phyloP scores from a whole-genome alignment of 2,113 vertebrate genomes.

The Ariopsis seemanni region DNA sequence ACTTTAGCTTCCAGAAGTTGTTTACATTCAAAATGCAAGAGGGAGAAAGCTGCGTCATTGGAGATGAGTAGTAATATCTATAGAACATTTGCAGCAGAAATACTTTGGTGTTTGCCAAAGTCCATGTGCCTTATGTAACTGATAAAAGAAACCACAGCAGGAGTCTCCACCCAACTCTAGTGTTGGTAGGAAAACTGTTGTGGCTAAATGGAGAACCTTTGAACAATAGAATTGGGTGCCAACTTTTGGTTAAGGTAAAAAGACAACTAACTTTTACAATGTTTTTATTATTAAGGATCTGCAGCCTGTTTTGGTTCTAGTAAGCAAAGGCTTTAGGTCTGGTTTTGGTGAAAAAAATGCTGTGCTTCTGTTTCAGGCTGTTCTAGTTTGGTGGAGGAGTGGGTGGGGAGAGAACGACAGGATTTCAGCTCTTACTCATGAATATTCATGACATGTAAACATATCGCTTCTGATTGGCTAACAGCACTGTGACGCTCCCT shows the following conservation, averaged over 20 bases:
- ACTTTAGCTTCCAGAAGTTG: too few relatives aligned
- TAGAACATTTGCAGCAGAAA: too few relatives aligned
- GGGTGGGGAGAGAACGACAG: too few relatives aligned
- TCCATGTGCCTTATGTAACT: too few relatives aligned
- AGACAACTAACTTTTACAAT: neutral
- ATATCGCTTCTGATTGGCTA: too few relatives aligned
- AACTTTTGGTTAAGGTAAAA: neutral
- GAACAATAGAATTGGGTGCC: neutral
- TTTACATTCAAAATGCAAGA: neutral
- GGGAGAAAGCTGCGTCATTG: neutral
- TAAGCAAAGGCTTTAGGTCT: neutral
- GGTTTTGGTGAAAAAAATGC: too few relatives aligned
- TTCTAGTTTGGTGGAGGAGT: too few relatives aligned
- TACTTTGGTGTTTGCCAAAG: neutral
- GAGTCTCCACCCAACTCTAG: neutral
- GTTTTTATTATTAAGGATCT: neutral
- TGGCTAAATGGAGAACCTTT: neutral
- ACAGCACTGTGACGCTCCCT: too few relatives aligned
- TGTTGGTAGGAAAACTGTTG: neutral
- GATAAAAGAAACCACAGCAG: neutral
- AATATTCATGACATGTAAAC: too few relatives aligned
- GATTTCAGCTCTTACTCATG: too few relatives aligned
- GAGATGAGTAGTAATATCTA: too few relatives aligned
- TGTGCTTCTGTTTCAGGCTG: too few relatives aligned
- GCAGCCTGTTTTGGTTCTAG: neutral